Percentiles rank a stretch among this genome's conserved stretches.
These are phyloP conservation scores for Lepus europaeus DNA, from an alignment of 2,113 vertebrate genomes.

Conservation along the genomic window DNA sequence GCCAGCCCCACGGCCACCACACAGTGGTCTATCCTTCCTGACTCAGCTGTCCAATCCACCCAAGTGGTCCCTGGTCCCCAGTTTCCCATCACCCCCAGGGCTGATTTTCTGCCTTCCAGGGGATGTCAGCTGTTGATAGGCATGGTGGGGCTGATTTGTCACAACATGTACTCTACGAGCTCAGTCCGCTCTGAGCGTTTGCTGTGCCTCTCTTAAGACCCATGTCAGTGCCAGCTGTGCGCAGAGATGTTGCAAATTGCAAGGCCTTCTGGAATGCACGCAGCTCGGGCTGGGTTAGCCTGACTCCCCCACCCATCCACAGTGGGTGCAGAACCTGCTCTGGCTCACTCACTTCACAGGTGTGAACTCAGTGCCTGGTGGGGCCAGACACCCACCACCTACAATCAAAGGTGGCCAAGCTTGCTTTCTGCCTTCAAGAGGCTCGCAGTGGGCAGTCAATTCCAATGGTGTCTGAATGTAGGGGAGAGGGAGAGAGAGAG, in stretches of 20 bases:
- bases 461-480: background rate
- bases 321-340: background rate
- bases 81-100: background rate
- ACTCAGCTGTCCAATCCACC: background rate
- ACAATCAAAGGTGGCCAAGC: background rate
- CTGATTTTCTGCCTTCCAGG: background rate
- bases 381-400: background rate
- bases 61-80: background rate
- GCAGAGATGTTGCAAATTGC: background rate
- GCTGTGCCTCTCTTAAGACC: background rate
- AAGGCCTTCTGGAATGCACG: background rate
- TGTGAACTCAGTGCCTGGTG: background rate
- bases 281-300: rapidly evolving
- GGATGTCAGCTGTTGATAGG: background rate
- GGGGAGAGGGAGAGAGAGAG: background rate
- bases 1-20: background rate
- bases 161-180: background rate
- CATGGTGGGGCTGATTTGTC: background rate
- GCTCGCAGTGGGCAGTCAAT: background rate
- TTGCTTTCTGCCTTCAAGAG: background rate
- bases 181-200: background rate
- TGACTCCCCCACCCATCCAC: background rate
- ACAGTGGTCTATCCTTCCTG: background rate
- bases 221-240: background rate
- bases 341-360: background rate